Percentiles rank a stretch among this genome's conserved stretches.
phyloP scores from a whole-genome alignment of 2,797 vertebrate species.

The Australoheros facetus region DNA sequence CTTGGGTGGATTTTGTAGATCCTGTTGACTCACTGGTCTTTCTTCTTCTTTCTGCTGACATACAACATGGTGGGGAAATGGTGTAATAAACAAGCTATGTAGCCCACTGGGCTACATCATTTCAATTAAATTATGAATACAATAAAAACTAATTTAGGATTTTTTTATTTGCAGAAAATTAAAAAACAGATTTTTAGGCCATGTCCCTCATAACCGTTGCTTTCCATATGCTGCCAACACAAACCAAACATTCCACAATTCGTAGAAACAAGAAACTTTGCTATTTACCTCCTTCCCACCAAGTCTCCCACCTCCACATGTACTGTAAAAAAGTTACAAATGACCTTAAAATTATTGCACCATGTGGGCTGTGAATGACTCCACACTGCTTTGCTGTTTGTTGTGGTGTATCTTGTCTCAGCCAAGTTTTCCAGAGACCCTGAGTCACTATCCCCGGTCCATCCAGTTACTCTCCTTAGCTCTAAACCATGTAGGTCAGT shows the following conservation, averaged over 20 bases:
- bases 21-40: too few species aligned
- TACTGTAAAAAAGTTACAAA: constrained; percentile 44
- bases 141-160: too few species aligned
- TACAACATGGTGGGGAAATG: too few species aligned
- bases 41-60: too few species aligned
- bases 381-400: constrained; percentile 54
- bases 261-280: constrained; percentile 15
- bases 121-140: too few species aligned
- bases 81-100: too few species aligned
- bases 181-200: not conserved
- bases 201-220: not conserved
- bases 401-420: constrained; percentile 11
- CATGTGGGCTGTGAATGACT: constrained; percentile 62
- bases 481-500: not conserved
- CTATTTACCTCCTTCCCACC: constrained; percentile 16
- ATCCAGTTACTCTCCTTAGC: not conserved
- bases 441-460: constrained; percentile 39
- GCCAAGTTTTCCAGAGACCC: constrained; percentile 52
- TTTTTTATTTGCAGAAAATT: not conserved
- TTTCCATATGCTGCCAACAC: constrained; percentile 15
- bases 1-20: too few species aligned
- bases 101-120: too few species aligned
- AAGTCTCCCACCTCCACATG: constrained; percentile 46
- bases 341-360: constrained; percentile 35
- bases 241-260: constrained; percentile 27